Evolutionary conservation across 2,113 vertebrate species (phyloP), one percentile per base, ranked within the genome.

Genomic region (Polypterus senegalus): DNA sequence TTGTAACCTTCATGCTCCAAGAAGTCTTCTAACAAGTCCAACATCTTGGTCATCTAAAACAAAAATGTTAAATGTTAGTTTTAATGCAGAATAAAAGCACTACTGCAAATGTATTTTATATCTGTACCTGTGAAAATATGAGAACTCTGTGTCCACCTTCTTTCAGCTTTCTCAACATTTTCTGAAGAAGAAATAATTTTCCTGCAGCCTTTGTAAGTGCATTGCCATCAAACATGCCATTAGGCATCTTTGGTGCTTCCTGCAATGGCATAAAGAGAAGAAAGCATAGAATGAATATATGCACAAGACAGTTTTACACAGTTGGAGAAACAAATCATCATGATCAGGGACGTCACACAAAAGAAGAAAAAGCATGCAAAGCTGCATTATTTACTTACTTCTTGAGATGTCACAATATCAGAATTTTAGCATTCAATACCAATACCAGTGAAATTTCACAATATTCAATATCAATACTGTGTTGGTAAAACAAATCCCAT

Each of bases 171-270:
- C 81, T 92, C 67, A 98, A 85, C 96, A 97, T 97, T 76, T 98
- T 98, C 77, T 89, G 93, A 6, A 98, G 84, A 69, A 97, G 81
- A 76, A 88, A 63, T 61, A 97, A 73, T 71, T 98, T 98, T 63
- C 96, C 96, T 65, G 94, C 93, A 11, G 93, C 81, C 77, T 93
- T 86, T 70, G 93, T 97, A 54, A 98, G 87, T 56, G 92, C 79
- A 52, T 83, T 86, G 54, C 94, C 94, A 70, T 98, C 96, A 59
- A 96, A 98, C 94, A 98, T 97, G 69, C 96, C 96, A 65, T 96
- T 98, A 48, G 94, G 93, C 89, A 98, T 94, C 82, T 96, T 98
- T 61, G 95, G 88, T 46, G 95, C 95, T 83, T 98, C 95, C 95
- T 98, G 66, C 9, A 64, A 56, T 62, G 71, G 7, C 5, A 4